Evolutionary conservation across 2,888 invertebrate genomes (phyloP).

Genomic region (Hirudinaria manillensis): DNA sequence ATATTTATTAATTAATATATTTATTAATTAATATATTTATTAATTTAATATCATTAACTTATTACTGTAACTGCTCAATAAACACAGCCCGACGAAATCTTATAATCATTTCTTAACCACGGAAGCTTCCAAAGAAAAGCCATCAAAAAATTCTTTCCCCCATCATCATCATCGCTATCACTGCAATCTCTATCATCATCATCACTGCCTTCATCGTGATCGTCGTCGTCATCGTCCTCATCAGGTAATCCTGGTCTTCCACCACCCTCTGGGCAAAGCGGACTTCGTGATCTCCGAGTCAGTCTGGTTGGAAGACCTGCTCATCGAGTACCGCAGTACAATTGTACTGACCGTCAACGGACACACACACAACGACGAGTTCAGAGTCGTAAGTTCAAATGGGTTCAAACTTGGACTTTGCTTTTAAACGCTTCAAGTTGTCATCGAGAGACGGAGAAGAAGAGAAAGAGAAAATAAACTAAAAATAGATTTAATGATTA

Average conservation of each 20-base stretch:
- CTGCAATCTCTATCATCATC: not conserved
- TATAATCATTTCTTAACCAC: no score
- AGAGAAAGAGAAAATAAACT: no score
- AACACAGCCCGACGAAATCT: no score
- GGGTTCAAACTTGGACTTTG: not conserved
- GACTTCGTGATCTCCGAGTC: constrained; percentile 32
- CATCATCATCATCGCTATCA: not conserved
- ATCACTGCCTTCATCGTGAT: not conserved
- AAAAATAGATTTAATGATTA: no score
- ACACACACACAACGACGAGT: constrained; percentile 39
- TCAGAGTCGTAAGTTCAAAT: constrained; percentile 32
- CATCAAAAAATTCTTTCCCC: not conserved
- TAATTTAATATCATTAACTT: no score
- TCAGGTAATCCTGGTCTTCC: constrained; percentile 38
- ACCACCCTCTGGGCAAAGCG: constrained; percentile 36
- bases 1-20: no score
- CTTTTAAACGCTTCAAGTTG: not conserved
- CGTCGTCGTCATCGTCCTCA: not conserved
- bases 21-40: no score
- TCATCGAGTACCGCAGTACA: constrained; percentile 34
- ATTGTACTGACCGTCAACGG: constrained; percentile 37
- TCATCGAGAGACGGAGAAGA: no score
- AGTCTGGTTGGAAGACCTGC: constrained; percentile 27
- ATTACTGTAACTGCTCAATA: no score
- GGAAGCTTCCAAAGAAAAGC: no score